These are phyloP conservation scores for Graphium colonna DNA, from an alignment of 2,888 invertebrate genomes.

Conservation along the genomic window DNA sequence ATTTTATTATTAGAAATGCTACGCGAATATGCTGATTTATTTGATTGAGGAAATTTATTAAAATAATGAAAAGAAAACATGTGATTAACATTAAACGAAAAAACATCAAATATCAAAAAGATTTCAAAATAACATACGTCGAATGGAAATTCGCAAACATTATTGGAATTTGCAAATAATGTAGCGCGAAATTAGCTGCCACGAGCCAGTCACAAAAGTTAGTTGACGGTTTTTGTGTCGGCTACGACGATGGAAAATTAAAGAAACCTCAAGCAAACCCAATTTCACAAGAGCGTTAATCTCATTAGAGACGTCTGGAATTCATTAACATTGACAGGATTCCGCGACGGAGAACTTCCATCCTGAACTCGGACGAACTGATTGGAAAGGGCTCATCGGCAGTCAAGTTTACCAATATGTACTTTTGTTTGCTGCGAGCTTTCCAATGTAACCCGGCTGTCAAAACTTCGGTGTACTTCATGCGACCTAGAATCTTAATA, in stretches of 20 bases:
- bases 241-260: conserved; percentile 53
- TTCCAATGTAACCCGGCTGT: too few species aligned
- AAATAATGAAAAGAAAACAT: too few species aligned
- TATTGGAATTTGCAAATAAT: background rate
- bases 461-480: too few species aligned
- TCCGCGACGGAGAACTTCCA: too few species aligned
- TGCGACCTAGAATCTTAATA: too few species aligned
- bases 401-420: too few species aligned
- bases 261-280: conserved; percentile 72
- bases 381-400: too few species aligned
- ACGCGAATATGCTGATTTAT: conserved; percentile 15
- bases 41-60: background rate
- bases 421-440: too few species aligned
- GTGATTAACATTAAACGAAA: background rate
- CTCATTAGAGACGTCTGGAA: conserved; percentile 73
- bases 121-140: background rate
- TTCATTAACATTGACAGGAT: too few species aligned
- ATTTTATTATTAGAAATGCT: conserved; percentile 24
- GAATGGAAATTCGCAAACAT: too few species aligned
- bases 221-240: conserved; percentile 55
- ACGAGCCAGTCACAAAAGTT: conserved; percentile 43
- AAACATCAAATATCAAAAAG: conserved; percentile 4
- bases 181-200: background rate
- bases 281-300: conserved; percentile 74
- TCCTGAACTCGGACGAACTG: too few species aligned